phyloP scores from a whole-genome alignment of 64 coral and sea anemone genomes.

The Stichodactyla mertensii region DNA sequence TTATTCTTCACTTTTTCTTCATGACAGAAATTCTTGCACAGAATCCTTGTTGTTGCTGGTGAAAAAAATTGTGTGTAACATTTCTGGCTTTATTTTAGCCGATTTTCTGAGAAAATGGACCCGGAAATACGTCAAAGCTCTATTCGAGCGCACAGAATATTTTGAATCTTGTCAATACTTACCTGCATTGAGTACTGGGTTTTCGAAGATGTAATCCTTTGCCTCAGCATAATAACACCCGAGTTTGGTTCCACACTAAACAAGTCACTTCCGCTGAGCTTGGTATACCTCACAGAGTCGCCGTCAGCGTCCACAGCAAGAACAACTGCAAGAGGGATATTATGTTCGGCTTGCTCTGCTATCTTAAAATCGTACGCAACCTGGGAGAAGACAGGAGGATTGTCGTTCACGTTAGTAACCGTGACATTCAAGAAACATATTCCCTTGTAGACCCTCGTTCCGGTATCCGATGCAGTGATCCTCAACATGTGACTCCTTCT shows the following conservation, averaged over 20 bases:
- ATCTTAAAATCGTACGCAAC: slow-evolving; percentile 30
- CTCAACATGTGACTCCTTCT: slow-evolving; percentile 21
- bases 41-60: too few species aligned
- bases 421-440: slow-evolving; percentile 42
- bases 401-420: slow-evolving; percentile 60
- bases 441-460: slow-evolving; percentile 22
- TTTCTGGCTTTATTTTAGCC: too few species aligned
- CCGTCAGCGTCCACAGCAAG: slow-evolving; percentile 55
- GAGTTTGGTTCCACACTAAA: slow-evolving; percentile 38
- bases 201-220: not conserved
- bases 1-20: too few species aligned
- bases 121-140: too few species aligned
- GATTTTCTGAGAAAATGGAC: too few species aligned
- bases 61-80: too few species aligned
- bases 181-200: slow-evolving; percentile 48
- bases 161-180: not conserved
- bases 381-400: slow-evolving; percentile 31
- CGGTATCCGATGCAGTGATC: slow-evolving; percentile 39
- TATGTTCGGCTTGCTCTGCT: slow-evolving; percentile 35
- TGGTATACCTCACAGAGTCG: slow-evolving; percentile 8
- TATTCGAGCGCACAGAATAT: too few species aligned
- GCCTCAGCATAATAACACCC: slow-evolving; percentile 55
- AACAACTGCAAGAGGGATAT: slow-evolving; percentile 52
- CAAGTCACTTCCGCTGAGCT: slow-evolving; percentile 33
- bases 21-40: too few species aligned